Evolutionary conservation across 2,888 invertebrate genomes (phyloP), one percentile per base, ranked within the genome.

Genomic region (Tachina lurida): DNA sequence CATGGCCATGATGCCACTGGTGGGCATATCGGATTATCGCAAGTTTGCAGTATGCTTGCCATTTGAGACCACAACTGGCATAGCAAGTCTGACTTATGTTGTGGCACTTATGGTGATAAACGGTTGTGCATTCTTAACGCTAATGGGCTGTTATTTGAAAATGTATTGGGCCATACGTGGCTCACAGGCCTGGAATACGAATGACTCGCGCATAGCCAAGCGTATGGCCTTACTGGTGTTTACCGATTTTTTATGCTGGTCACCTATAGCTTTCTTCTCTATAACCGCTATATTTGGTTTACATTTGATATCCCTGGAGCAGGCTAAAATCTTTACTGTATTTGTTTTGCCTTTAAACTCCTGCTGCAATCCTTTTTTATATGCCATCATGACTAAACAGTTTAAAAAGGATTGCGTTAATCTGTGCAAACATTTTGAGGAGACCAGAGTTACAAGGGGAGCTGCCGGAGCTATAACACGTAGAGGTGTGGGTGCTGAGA

Each of bases 131-230:
- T 99, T 99, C 93, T 94, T 98, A 47, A 98, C 98, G 82, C 95
- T 99, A 75, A 97, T 98, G 95, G 97, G 98, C 76, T 98, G 98
- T 93, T 99, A 99, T 92, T 94, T 98, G 84, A 98, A 98, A 93
- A 98, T 99, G 98, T 99, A 98, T 93, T 98, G 98, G 93, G 98
- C 98, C 77, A 98, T 99, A 88, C 95, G 98, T n/a, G 98, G 98
- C 82, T 98, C 98, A 88, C 97, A 97, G 92, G 98, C 98, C 0
- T 98, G 98, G 98, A 98, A 98, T 93, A 98, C 98, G 4, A 98
- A 98, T 93, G 98, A 99, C 93, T 98, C 98, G 12, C 94, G 98
- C 75, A 98, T 99, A 89, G 98, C 99, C 60, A 98, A 98, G 93
- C 94, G 98, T 56, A 99, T 99, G 98, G 98, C 99, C 0, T 93